Evolutionary conservation across 2,797 vertebrate species (phyloP).

Genomic region (Vipera ursinii): DNA sequence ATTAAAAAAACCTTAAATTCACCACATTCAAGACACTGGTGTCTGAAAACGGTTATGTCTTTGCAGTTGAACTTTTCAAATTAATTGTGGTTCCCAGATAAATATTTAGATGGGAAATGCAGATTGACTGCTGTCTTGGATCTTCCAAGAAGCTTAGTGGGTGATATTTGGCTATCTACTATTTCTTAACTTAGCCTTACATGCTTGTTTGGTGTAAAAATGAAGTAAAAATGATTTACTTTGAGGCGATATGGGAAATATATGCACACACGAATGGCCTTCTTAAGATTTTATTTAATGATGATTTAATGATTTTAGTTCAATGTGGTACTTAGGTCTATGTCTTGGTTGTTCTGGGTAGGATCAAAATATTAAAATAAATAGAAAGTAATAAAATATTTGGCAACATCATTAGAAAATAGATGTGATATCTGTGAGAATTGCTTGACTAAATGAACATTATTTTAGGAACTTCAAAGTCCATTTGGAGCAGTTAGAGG

Average conservation of each 20-base stretch:
- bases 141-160: background rate
- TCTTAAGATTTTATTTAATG: background rate
- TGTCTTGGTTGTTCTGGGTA: background rate
- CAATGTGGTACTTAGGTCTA: background rate
- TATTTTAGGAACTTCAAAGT: too few species aligned
- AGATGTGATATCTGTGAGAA: background rate
- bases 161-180: background rate
- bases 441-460: background rate
- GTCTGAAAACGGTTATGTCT: too few species aligned
- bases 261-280: background rate
- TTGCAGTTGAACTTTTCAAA: background rate
- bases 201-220: background rate
- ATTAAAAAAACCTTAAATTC: background rate
- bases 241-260: background rate
- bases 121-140: background rate
- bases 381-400: background rate
- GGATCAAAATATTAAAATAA: background rate
- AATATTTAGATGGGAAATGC: background rate
- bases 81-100: background rate
- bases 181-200: background rate
- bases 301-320: background rate
- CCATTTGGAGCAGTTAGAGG: too few species aligned
- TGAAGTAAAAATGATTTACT: background rate
- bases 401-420: background rate
- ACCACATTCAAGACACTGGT: background rate